Conservation (phyloP, 1,140 invertebrate species). For the Mycetomoellerius zeteki region DNA sequence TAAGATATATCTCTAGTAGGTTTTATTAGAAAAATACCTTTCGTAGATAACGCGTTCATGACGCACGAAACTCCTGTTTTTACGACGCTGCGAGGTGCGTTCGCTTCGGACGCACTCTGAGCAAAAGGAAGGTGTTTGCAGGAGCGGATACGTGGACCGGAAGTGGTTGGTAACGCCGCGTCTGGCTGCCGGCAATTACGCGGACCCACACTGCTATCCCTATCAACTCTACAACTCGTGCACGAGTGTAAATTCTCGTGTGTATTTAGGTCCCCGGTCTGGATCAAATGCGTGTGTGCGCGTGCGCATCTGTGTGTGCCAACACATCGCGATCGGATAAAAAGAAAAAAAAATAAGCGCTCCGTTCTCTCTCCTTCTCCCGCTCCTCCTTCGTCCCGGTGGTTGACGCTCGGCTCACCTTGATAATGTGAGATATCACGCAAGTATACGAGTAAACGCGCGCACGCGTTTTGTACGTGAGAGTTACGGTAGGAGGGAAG, state of each 20-base stretch:
- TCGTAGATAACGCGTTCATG: not conserved
- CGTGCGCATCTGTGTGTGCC: not conserved
- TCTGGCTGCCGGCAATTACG: slow-evolving; percentile 82
- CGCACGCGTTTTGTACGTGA: slow-evolving; percentile 33
- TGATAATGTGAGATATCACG: slow-evolving; percentile 79
- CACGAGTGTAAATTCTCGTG: slow-evolving; percentile 59
- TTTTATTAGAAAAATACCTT: slow-evolving; percentile 5
- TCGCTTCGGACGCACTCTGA: slow-evolving; percentile 58
- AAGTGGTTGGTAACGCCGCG: slow-evolving; percentile 83
- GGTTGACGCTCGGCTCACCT: slow-evolving; percentile 73
- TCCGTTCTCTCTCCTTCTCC: not conserved
- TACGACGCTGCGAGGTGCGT: slow-evolving; percentile 28
- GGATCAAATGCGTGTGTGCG: slow-evolving; percentile 25
- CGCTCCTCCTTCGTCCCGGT: not conserved
- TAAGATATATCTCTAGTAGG: not conserved
- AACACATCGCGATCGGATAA: slow-evolving; percentile 65
- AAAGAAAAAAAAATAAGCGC: slow-evolving; percentile 62
- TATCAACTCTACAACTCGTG: slow-evolving; percentile 77
- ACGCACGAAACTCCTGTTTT: slow-evolving; percentile 8
- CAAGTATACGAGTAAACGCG: slow-evolving; percentile 66
- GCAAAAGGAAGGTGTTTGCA: slow-evolving; percentile 81
- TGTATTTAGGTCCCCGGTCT: slow-evolving; percentile 51
- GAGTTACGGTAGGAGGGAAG: slow-evolving; percentile 21
- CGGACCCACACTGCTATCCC: slow-evolving; percentile 78
- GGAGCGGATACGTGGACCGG: slow-evolving; percentile 84